Percentiles rank a stretch among this genome's conserved stretches.
These are phyloP conservation scores for Exephanes ischioxanthus DNA, from an alignment of 2,888 invertebrate species.

Conservation along the genomic window DNA sequence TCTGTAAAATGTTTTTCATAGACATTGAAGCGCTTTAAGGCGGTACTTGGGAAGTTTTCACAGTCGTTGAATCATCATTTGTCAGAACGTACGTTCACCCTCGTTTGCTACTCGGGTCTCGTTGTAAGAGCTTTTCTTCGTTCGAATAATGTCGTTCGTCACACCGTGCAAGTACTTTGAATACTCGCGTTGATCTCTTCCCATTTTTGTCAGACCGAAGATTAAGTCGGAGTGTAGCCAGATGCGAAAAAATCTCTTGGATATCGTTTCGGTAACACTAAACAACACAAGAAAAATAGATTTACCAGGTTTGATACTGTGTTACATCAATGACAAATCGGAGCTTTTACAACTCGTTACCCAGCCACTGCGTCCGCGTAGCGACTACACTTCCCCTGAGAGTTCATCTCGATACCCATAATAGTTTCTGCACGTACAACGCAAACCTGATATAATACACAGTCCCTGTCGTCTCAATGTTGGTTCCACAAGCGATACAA, in stretches of 20 bases:
- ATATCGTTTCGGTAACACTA: neutral
- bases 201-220: slow-evolving; percentile 86
- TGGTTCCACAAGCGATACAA: neutral
- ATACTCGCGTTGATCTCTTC: slow-evolving; percentile 86
- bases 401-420: neutral
- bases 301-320: too few relatives aligned
- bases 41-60: neutral
- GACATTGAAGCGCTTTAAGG: neutral
- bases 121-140: slow-evolving; percentile 82
- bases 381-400: neutral
- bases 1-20: slow-evolving; percentile 42
- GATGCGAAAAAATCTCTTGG: slow-evolving; percentile 85
- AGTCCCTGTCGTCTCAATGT: neutral
- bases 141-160: slow-evolving; percentile 84
- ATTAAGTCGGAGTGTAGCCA: slow-evolving; percentile 89
- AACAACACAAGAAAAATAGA: neutral
- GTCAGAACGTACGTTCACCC: slow-evolving; percentile 41
- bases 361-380: neutral
- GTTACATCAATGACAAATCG: neutral
- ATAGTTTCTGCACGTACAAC: neutral
- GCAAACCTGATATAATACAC: neutral
- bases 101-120: slow-evolving; percentile 33
- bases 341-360: neutral
- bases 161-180: slow-evolving; percentile 88
- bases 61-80: neutral